A percentile compares a stretch with the other conserved stretches of the same genome.
phyloP scores from a whole-genome alignment of 2,888 invertebrate genomes.

The Liodrosophila aerea region DNA sequence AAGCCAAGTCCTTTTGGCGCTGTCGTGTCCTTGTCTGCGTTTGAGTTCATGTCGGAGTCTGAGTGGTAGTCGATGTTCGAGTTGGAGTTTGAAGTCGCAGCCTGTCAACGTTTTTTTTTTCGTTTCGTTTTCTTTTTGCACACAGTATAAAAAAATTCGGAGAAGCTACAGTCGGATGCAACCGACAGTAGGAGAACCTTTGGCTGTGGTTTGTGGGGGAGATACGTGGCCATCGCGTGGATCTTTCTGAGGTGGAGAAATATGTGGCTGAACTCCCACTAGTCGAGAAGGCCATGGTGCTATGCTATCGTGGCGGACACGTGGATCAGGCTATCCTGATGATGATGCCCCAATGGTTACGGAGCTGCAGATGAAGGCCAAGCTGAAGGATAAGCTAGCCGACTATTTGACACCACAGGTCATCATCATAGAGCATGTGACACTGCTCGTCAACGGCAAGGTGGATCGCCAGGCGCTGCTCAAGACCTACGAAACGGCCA shows the following conservation, averaged over 20 bases:
- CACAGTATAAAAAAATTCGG: slow-evolving; percentile 50
- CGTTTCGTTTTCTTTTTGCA: no score
- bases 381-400: slow-evolving; percentile 86
- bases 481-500: slow-evolving; percentile 88
- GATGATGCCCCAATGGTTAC: slow-evolving; percentile 82
- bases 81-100: slow-evolving; percentile 23
- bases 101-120: slow-evolving; percentile 55
- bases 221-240: no score
- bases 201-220: no score
- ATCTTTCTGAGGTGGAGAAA: no score
- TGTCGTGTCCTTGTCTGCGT: slow-evolving; percentile 50
- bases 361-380: slow-evolving; percentile 86
- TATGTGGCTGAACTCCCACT: slow-evolving; percentile 83
- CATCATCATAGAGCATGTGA: slow-evolving; percentile 88
- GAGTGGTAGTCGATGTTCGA: slow-evolving; percentile 13
- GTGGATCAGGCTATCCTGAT: slow-evolving; percentile 88
- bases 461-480: slow-evolving; percentile 91
- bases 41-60: slow-evolving; percentile 10
- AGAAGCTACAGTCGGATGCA: no score
- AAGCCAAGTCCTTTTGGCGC: slow-evolving; percentile 26
- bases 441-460: slow-evolving; percentile 93
- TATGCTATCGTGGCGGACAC: slow-evolving; percentile 90
- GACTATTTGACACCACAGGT: slow-evolving; percentile 92
- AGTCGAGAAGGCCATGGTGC: slow-evolving; percentile 89
- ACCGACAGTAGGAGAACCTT: no score